phyloP scores from a whole-genome alignment of 2,113 vertebrate species.

The Chaetodon trifascialis region DNA sequence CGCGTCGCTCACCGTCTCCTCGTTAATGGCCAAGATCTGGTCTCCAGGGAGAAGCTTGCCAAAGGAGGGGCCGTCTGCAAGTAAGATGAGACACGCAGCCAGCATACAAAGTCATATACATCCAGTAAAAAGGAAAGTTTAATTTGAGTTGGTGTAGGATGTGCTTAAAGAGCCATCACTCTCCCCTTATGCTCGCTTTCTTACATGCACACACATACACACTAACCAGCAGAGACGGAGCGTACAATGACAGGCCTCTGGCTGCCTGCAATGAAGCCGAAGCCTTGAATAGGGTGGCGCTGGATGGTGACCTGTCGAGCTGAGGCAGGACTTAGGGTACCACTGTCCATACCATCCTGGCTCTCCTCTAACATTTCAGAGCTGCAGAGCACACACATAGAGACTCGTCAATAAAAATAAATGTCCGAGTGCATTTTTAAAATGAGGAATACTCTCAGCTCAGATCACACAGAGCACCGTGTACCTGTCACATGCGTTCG shows the following conservation, averaged over 20 bases:
- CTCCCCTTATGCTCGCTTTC: background rate
- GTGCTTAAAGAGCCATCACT: background rate
- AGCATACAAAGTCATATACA: conserved; percentile 10
- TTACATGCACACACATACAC: background rate
- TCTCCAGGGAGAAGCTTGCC: conserved; percentile 96
- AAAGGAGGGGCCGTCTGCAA: conserved; percentile 93
- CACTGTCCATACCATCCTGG: conserved; percentile 95
- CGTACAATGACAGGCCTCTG: conserved; percentile 94
- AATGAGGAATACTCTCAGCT: background rate
- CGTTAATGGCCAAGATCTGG: conserved; percentile 96
- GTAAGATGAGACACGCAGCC: conserved; percentile 37
- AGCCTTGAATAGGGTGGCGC: conserved; percentile 91
- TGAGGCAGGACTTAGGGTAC: conserved; percentile 92
- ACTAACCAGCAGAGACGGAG: conserved; percentile 93
- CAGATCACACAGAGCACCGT: background rate
- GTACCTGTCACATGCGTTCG: conserved; percentile 85
- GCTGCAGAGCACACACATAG: conserved; percentile 76
- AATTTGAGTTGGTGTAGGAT: background rate
- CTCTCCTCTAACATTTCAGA: conserved; percentile 94
- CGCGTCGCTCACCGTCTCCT: conserved; percentile 95
- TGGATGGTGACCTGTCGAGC: conserved; percentile 93
- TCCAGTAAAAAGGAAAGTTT: conserved; percentile 9
- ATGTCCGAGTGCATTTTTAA: background rate
- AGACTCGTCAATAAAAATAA: background rate
- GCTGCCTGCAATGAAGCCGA: conserved; percentile 96